Conservation (phyloP, 1,140 invertebrate species). For the Alviniconcha marisindica region DNA sequence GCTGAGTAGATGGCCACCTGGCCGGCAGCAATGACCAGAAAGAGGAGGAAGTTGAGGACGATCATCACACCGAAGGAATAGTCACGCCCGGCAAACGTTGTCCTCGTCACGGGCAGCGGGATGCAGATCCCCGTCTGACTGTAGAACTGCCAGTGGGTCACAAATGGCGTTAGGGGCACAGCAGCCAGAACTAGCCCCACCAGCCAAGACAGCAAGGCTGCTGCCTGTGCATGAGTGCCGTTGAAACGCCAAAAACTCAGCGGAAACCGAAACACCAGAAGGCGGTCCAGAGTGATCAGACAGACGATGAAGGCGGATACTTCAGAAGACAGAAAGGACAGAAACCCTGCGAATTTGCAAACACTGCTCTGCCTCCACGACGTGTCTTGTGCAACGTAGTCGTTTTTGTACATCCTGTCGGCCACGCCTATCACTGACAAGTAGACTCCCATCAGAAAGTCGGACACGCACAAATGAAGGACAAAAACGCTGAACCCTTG, state of each 20-base stretch:
- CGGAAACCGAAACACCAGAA: background rate
- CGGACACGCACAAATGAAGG: slow-evolving; percentile 1
- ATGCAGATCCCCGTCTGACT: slow-evolving; percentile 10
- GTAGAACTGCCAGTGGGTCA: slow-evolving; percentile 2
- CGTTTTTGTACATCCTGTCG: background rate
- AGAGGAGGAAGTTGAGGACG: background rate
- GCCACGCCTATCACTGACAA: background rate
- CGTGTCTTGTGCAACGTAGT: background rate
- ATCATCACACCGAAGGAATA: background rate
- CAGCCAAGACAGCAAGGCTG: background rate
- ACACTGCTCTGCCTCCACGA: background rate
- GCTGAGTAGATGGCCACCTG: background rate
- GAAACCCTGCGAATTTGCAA: background rate
- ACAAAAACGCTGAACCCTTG: background rate
- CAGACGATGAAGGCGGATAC: background rate
- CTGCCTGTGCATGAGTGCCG: background rate
- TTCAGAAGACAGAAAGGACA: background rate
- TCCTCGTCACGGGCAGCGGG: background rate
- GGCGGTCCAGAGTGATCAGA: background rate
- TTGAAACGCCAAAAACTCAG: background rate
- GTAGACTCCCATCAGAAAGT: background rate
- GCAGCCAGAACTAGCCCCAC: background rate
- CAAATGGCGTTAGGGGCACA: background rate
- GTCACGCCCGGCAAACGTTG: background rate
- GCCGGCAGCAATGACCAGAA: background rate